Evolutionary conservation across 2,888 invertebrate genomes (phyloP).

Genomic region (Seira sanloemensis): DNA sequence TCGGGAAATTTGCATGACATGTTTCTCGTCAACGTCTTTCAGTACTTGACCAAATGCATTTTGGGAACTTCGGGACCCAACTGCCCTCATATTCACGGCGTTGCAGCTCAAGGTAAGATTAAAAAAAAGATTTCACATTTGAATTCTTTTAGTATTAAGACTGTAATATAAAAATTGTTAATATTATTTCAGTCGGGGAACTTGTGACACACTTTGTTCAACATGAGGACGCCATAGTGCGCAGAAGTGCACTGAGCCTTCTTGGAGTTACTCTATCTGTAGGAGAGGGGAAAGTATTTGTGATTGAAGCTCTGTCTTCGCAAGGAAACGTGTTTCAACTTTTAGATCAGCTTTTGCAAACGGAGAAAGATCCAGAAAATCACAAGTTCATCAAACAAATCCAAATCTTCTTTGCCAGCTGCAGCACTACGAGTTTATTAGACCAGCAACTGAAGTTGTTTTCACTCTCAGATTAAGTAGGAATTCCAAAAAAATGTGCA

Average conservation of each 20-base stretch:
- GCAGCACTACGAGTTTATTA: no score
- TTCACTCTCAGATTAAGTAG: no score
- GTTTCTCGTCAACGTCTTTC: slow-evolving; percentile 64
- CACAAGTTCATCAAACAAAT: slow-evolving; percentile 48
- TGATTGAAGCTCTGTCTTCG: slow-evolving; percentile 65
- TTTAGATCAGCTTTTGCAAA: slow-evolving; percentile 28
- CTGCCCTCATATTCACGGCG: slow-evolving; percentile 67
- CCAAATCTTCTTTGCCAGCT: slow-evolving; percentile 31
- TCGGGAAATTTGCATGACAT: slow-evolving; percentile 52
- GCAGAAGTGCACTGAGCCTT: slow-evolving; percentile 61
- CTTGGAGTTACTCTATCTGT: slow-evolving; percentile 62
- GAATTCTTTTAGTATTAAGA: no score
- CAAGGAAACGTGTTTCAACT: slow-evolving; percentile 47
- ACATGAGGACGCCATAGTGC: slow-evolving; percentile 67
- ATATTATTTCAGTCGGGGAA: slow-evolving; percentile 67
- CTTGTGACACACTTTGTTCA: slow-evolving; percentile 55
- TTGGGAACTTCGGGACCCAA: slow-evolving; percentile 64
- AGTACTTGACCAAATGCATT: slow-evolving; percentile 65
- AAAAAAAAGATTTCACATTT: neutral
- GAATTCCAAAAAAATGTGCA: no score
- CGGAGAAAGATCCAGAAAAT: slow-evolving; percentile 62
- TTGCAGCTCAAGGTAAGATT: slow-evolving; percentile 69
- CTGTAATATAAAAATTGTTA: neutral
- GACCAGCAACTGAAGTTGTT: no score
- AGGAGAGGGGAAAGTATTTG: slow-evolving; percentile 66